These are phyloP conservation scores for Bombus affinis DNA, from an alignment of 1,140 invertebrate genomes.

Conservation along the genomic window DNA sequence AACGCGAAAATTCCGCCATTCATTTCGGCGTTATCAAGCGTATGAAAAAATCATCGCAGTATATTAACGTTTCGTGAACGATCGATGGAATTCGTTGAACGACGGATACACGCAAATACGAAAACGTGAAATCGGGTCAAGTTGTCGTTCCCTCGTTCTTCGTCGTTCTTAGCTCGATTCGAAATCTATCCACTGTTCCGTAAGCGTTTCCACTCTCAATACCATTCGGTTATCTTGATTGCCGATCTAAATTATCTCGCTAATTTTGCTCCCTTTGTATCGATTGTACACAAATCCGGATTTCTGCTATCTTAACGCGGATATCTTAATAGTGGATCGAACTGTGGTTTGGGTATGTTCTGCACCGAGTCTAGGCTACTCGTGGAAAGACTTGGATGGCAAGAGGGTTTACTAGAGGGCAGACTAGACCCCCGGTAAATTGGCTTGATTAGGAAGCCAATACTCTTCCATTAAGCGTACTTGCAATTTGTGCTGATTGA, in stretches of 20 bases:
- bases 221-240: constrained; percentile 59
- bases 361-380: constrained; percentile 28
- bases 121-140: constrained; percentile 45
- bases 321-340: constrained; percentile 73
- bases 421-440: not conserved
- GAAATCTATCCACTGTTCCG: constrained; percentile 34
- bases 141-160: constrained; percentile 13
- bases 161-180: not conserved
- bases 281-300: constrained; percentile 73
- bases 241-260: constrained; percentile 73
- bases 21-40: constrained; percentile 50
- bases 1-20: constrained; percentile 39
- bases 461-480: not conserved
- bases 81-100: not conserved
- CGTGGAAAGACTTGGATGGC: not conserved
- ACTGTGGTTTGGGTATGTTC: constrained; percentile 23
- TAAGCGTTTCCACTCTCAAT: not conserved
- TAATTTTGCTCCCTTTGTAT: constrained; percentile 66
- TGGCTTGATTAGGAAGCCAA: not conserved
- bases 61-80: constrained; percentile 21
- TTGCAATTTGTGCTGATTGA: not conserved
- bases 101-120: constrained; percentile 33
- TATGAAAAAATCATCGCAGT: constrained; percentile 44
- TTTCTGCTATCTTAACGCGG: constrained; percentile 60
- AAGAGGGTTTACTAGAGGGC: not conserved